Conservation (phyloP, 2,888 invertebrate species). For the Aelia acuminata region DNA sequence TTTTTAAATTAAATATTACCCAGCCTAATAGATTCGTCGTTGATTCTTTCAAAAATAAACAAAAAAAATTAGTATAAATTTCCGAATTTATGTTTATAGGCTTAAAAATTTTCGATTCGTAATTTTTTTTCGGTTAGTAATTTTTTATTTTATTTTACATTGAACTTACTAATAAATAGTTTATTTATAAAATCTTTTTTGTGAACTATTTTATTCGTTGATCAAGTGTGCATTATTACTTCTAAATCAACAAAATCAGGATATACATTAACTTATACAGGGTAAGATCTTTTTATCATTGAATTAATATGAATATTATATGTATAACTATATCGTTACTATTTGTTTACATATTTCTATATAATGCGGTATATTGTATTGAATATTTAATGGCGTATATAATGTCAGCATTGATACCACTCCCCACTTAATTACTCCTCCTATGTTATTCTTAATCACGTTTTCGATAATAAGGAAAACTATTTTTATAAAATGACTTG, state of each 20-base stretch:
- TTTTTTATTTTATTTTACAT: neutral
- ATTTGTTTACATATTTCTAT: too few relatives aligned
- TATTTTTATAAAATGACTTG: too few relatives aligned
- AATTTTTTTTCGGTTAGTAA: neutral
- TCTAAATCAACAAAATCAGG: neutral
- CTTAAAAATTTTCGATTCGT: neutral
- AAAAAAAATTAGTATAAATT: neutral
- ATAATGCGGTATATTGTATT: too few relatives aligned
- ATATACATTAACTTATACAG: neutral
- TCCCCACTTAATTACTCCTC: too few relatives aligned
- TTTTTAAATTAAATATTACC: neutral
- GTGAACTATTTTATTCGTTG: too few relatives aligned
- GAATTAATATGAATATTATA: too few relatives aligned
- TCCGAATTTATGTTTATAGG: neutral
- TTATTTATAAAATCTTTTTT: neutral
- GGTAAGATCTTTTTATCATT: neutral
- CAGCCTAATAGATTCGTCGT: neutral
- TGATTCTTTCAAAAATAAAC: too few relatives aligned
- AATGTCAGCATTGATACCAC: too few relatives aligned
- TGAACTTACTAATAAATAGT: neutral
- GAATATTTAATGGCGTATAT: too few relatives aligned
- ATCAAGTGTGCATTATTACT: neutral
- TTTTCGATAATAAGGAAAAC: too few relatives aligned
- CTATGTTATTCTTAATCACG: too few relatives aligned
- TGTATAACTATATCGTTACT: too few relatives aligned